phyloP scores from a whole-genome alignment of 2,113 vertebrate species.

The Hyperoodon ampullatus region DNA sequence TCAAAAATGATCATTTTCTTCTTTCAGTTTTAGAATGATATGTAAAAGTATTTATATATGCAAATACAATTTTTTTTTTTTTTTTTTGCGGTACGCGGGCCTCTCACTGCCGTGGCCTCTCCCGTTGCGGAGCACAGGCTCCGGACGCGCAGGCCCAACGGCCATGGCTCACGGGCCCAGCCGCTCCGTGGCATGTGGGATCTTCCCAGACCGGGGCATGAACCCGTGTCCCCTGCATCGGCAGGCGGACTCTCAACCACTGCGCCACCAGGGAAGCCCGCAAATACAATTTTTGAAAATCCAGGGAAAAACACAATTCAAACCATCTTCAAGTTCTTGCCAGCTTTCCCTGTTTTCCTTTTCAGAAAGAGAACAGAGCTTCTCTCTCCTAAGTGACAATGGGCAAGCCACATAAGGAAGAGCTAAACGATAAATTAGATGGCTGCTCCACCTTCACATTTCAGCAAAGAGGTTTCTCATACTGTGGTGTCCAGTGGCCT shows the following conservation, averaged over 20 bases:
- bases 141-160: too few species aligned
- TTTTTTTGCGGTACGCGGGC: too few species aligned
- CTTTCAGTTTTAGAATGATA: not conserved
- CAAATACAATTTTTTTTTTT: constrained; percentile 10
- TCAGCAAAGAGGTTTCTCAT: constrained; percentile 39
- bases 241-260: too few species aligned
- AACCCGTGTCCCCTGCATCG: too few species aligned
- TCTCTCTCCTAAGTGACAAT: not conserved
- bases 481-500: not conserved
- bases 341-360: not conserved
- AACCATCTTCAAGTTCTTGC: constrained; percentile 12
- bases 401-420: not conserved
- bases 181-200: too few species aligned
- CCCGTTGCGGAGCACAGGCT: too few species aligned
- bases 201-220: too few species aligned
- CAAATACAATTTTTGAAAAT: constrained; percentile 28
- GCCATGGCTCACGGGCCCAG: too few species aligned
- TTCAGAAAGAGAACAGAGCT: not conserved
- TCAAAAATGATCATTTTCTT: constrained; percentile 36
- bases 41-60: not conserved
- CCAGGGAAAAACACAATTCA: not conserved
- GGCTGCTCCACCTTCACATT: not conserved
- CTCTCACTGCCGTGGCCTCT: too few species aligned
- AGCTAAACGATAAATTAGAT: not conserved
- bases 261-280: too few species aligned